phyloP scores from a whole-genome alignment of 2,888 invertebrate species.

The Cepaea hortensis region DNA sequence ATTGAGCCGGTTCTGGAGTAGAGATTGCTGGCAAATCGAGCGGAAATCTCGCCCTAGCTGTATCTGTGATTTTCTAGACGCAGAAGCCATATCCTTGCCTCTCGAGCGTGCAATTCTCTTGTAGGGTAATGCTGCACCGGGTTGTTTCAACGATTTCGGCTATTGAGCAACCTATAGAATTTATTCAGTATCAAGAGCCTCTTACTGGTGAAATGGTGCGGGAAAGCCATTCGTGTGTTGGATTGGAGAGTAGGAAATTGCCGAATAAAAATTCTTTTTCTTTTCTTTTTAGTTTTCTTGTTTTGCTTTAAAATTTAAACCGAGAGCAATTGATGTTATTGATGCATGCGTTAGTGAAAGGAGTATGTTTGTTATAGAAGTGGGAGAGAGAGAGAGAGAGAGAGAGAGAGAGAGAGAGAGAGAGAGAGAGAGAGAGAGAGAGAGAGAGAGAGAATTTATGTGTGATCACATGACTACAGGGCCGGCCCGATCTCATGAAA shows the following conservation, averaged over 20 bases:
- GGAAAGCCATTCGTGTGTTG: background rate
- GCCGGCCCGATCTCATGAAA: too few species aligned
- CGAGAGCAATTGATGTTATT: background rate
- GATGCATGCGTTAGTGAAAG: background rate
- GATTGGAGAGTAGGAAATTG: background rate
- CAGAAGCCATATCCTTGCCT: background rate
- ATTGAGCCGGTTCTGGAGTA: too few species aligned
- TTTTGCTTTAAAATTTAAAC: background rate
- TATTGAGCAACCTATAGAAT: background rate
- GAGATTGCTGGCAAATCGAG: background rate
- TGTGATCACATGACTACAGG: too few species aligned
- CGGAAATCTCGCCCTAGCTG: background rate
- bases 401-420: too few species aligned
- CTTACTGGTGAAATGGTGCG: background rate
- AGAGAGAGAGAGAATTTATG: too few species aligned
- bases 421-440: too few species aligned
- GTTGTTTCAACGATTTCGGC: background rate
- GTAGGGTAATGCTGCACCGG: background rate
- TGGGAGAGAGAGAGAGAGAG: too few species aligned
- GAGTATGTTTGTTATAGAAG: too few species aligned
- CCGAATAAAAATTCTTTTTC: too few species aligned
- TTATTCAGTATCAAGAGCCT: slow-evolving; percentile 11
- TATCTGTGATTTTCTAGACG: background rate
- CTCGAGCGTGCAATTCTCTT: background rate
- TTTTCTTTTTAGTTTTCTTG: too few species aligned